Base-by-base conservation (phyloP, 2,113 vertebrate genomes). In the Corythoichthys haematopterus region DNA sequence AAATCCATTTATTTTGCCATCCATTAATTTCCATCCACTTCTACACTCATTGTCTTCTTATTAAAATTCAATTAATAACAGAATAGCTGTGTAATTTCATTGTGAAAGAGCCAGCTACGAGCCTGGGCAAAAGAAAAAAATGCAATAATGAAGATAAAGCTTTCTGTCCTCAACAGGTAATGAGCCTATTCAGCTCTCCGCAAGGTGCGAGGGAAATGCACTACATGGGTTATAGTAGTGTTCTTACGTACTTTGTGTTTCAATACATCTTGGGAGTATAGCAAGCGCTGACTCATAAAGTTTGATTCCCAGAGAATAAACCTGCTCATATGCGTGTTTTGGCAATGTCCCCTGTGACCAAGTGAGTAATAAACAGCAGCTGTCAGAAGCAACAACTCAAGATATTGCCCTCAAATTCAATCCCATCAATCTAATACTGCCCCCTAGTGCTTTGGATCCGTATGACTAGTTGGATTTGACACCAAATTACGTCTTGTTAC, bases 61-160 rank as follows among this genome's bases (percentile, higher is more conserved):
- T 87, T 88, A 81, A 84, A 88, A 85, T 88, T 84, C 71, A 87
- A 88, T 88, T 86, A 88, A 81, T 80, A 80, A 78, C 75, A 75
- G 78, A 89, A 82, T 76, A 79, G 69, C 66, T 62, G 59, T n/a
- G 70, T 86, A 80, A 85, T 90, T 88, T 85, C 80, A 89, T 87
- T 85, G 74, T 79, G 72, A 87, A 80, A 74, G 74, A 88, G 80
- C 77, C 62, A 71, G 81, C 85, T 85, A 81, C 74, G 40, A 63
- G 75, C 70, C 69, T 67, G 71, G 65, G 71, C 70, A 72, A 82
- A 77, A 81, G 87, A 84, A 74, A 63, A 78, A 86, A 86, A 86
- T 86, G 83, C 66, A 84, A 83, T 84, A 82, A 83, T 79, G 73
- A 80, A 78, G 83, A 88, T 84, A 84, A 85, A 81, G 68, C 58